Base-by-base conservation (phyloP, 2,797 vertebrate genomes). In the Lagocephalus sceleratus region DNA sequence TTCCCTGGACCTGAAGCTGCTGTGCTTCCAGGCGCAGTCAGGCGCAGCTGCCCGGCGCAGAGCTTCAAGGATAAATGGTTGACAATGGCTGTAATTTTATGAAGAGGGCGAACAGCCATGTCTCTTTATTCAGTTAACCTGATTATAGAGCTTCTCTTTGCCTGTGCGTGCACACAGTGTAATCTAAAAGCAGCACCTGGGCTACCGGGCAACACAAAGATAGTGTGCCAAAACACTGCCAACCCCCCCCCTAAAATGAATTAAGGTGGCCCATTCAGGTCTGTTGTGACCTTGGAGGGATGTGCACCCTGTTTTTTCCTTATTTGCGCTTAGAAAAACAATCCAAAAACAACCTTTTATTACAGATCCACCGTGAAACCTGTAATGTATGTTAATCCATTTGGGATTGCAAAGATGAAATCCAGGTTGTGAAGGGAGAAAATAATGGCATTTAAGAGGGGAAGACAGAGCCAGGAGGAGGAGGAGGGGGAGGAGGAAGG, bases 181-280 rank as follows among this genome's bases (percentile, higher is more conserved):
- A 91, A 92, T 92, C 91, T 90, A 83, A 88, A 87, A 89, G 83
- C 83, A 90, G 89, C 91, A 92, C 91, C 91, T 92, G 90, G 90
- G 80, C 84, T 65, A 68, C 79, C 20, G 62, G 63, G 71, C 71
- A 20, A 85, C 75, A 83, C 81, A 82, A 85, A 83, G 81, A 87
- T 66, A 9, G 70, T 60, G 47, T 69, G 73, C 83, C 82, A 86
- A 78, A 82, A 72, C 74, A 56, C 78, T 83, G 84, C 84, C 85
- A 35, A n/a, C n/a, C 32, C 74, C 67, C 48, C 47, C 67, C 75
- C 79, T 81, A 77, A 85, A 81, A 82, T 71, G 78, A 88, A 87
- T 85, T 83, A 73, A 81, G 70, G 68, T 66, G 72, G 66, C 67
- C 83, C 81, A 84, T 90, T 86, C 81, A 82, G 84, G 78, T 82